Evolutionary conservation across 2,113 vertebrate species (phyloP).

Genomic region (Gymnorhina tibicen): DNA sequence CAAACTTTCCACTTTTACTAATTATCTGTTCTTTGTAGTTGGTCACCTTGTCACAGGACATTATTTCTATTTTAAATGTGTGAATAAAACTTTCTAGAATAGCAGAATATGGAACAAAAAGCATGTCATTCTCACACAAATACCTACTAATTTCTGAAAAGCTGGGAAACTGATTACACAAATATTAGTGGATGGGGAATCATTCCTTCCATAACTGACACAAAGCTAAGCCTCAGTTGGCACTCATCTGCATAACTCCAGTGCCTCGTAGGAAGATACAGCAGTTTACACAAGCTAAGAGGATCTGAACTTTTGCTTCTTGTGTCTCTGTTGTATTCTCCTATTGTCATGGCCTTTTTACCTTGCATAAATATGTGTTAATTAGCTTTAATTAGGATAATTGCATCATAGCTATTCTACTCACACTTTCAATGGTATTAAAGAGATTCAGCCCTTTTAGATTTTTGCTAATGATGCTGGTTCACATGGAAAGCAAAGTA

Average conservation of each 20-base stretch:
- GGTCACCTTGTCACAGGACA: background rate
- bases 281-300: background rate
- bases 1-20: background rate
- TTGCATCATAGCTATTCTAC: background rate
- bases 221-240: background rate
- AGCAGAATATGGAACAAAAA: background rate
- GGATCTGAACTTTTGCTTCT: conserved; percentile 20
- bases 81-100: background rate
- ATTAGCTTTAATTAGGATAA: conserved; percentile 42
- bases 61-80: background rate
- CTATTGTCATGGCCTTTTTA: conserved; percentile 30
- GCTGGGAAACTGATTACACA: background rate
- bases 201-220: background rate
- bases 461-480: background rate
- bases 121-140: background rate
- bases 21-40: background rate
- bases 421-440: background rate
- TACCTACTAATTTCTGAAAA: background rate
- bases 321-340: conserved; percentile 4
- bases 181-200: background rate
- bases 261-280: background rate
- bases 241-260: background rate
- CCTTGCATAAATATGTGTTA: conserved; percentile 31
- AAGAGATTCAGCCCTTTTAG: background rate
- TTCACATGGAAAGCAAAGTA: background rate